phyloP scores from a whole-genome alignment of 2,797 vertebrate genomes.

The Pseudomugil gertrudae region DNA sequence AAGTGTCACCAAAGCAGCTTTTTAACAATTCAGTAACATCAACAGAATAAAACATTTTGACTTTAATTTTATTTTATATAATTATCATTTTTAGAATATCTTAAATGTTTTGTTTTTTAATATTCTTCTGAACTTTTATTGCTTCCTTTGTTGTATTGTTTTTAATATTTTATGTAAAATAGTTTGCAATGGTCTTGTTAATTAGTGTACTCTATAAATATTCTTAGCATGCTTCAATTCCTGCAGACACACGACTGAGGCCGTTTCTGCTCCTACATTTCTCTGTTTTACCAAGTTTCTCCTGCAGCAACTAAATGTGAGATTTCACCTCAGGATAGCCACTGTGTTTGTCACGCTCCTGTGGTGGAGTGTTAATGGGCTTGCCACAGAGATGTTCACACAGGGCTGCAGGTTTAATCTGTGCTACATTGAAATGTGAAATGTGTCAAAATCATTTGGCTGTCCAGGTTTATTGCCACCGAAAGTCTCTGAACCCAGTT shows the following conservation, averaged over 20 bases:
- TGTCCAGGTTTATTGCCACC: not conserved
- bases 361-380: slow-evolving; percentile 7
- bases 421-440: slow-evolving; percentile 27
- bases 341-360: slow-evolving; percentile 36
- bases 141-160: slow-evolving; percentile 56
- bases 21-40: too few relatives aligned
- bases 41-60: too few relatives aligned
- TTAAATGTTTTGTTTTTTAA: too few relatives aligned
- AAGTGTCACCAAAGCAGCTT: too few relatives aligned
- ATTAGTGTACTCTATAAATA: too few relatives aligned
- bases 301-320: slow-evolving; percentile 31
- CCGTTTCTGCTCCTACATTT: slow-evolving; percentile 28
- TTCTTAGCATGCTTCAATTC: not conserved
- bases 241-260: slow-evolving; percentile 39
- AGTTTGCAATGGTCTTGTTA: too few relatives aligned
- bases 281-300: slow-evolving; percentile 14
- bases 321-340: slow-evolving; percentile 45
- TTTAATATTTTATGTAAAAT: too few relatives aligned
- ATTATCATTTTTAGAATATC: too few relatives aligned
- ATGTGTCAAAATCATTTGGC: slow-evolving; percentile 15
- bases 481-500: slow-evolving; percentile 8
- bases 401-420: slow-evolving; percentile 31
- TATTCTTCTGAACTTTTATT: too few relatives aligned
- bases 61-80: too few relatives aligned
- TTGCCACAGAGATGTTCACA: slow-evolving; percentile 5